Evolutionary conservation across 2,888 invertebrate genomes (phyloP).

Genomic region (Cephus sareptanus): DNA sequence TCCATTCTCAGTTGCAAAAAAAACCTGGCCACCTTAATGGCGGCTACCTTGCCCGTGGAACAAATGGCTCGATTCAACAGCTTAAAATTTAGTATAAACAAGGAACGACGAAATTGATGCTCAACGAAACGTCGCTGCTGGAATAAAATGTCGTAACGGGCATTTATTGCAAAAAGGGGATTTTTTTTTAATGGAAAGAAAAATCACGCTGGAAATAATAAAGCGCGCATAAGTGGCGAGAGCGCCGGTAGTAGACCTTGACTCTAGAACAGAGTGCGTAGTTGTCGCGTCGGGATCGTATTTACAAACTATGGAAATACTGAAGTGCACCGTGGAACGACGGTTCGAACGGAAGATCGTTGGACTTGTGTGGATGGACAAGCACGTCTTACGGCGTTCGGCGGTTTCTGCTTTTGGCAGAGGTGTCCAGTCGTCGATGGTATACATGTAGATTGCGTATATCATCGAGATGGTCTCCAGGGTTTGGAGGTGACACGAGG

Average conservation of each 20-base stretch:
- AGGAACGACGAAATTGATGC: conserved; percentile 13
- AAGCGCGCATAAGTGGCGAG: conserved; percentile 8
- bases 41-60: too few relatives aligned
- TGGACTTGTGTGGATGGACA: too few relatives aligned
- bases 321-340: too few relatives aligned
- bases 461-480: conserved; percentile 24
- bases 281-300: too few relatives aligned
- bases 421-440: conserved; percentile 20
- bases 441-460: conserved; percentile 20
- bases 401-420: conserved; percentile 3
- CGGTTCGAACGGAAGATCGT: too few relatives aligned
- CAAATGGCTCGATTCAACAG: too few relatives aligned
- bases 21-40: conserved; percentile 9
- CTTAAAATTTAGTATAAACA: conserved; percentile 26
- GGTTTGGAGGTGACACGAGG: conserved; percentile 25
- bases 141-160: conserved; percentile 24
- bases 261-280: too few relatives aligned
- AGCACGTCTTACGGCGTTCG: conserved; percentile 17
- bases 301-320: too few relatives aligned
- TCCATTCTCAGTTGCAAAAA: not conserved
- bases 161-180: conserved; percentile 26
- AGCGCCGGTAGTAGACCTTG: not conserved
- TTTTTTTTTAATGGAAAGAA: not conserved
- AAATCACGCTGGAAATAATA: not conserved
- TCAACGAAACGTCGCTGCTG: conserved; percentile 8